Percentiles rank a stretch among this genome's conserved stretches.
phyloP scores from a whole-genome alignment of 2,797 vertebrate species.

The Cossypha dichroa region DNA sequence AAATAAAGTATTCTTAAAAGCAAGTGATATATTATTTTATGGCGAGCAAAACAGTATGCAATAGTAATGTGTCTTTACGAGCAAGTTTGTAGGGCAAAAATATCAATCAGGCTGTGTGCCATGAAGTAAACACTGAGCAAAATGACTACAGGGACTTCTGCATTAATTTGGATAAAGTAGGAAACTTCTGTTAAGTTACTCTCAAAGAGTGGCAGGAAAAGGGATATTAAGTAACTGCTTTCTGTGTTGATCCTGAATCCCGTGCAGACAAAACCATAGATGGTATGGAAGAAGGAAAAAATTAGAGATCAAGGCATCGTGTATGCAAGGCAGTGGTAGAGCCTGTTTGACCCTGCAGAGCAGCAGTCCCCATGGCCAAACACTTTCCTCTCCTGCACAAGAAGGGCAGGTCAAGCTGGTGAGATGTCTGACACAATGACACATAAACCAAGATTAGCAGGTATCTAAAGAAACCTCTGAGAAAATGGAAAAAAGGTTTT shows the following conservation, averaged over 20 bases:
- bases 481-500: background rate
- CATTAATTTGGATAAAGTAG: background rate
- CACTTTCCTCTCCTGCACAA: background rate
- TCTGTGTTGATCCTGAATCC: background rate
- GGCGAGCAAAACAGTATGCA: background rate
- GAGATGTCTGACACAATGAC: background rate
- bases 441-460: background rate
- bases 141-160: background rate
- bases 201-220: background rate
- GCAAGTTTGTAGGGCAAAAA: background rate
- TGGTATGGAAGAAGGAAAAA: too few species aligned
- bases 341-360: background rate
- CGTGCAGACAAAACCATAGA: rapidly evolving
- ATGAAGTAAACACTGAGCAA: background rate
- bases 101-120: background rate
- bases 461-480: background rate
- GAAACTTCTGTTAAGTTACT: background rate
- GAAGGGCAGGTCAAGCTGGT: background rate
- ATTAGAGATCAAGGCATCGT: background rate
- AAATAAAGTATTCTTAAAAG: background rate
- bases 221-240: background rate
- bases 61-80: background rate
- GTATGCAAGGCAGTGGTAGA: background rate
- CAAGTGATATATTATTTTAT: background rate
- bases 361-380: background rate